These are phyloP conservation scores for Crioceris asparagi DNA, from an alignment of 2,888 invertebrate genomes.

Conservation along the genomic window DNA sequence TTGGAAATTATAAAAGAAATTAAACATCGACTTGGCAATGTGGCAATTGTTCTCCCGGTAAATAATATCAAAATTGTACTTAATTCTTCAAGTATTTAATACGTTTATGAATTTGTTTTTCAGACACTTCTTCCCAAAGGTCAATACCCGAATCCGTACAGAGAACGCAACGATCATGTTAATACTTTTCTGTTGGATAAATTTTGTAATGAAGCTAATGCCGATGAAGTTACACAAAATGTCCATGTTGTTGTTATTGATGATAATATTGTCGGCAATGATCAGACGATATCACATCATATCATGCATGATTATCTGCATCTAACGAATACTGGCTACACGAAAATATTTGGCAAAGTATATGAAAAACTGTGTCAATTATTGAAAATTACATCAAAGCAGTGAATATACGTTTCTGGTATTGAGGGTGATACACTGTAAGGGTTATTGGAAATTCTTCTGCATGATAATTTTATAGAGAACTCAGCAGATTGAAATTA, in stretches of 20 bases:
- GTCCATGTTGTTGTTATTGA: constrained; percentile 35
- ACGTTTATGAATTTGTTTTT: constrained; percentile 2
- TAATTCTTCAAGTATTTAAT: neutral
- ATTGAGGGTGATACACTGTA: too few species aligned
- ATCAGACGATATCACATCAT: constrained; percentile 48
- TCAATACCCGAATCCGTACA: constrained; percentile 49
- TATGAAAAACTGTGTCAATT: constrained; percentile 37
- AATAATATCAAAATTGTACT: constrained; percentile 22
- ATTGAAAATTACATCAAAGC: constrained; percentile 16
- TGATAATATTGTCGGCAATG: constrained; percentile 38
- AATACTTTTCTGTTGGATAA: constrained; percentile 43
- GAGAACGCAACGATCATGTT: constrained; percentile 48
- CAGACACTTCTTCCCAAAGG: constrained; percentile 58
- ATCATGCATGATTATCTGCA: constrained; percentile 63
- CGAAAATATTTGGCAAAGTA: constrained; percentile 48
- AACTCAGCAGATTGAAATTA: too few species aligned
- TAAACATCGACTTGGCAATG: constrained; percentile 44
- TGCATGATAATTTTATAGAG: too few species aligned
- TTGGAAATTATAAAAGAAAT: constrained; percentile 47
- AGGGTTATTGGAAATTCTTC: too few species aligned
- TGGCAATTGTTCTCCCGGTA: constrained; percentile 47
- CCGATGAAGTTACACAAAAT: constrained; percentile 30
- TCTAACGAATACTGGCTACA: constrained; percentile 52
- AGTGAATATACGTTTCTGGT: constrained; percentile 5
- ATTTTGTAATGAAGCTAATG: constrained; percentile 32